Base-by-base conservation (phyloP, 2,888 invertebrate species). In the Drosophila mayaguana region DNA sequence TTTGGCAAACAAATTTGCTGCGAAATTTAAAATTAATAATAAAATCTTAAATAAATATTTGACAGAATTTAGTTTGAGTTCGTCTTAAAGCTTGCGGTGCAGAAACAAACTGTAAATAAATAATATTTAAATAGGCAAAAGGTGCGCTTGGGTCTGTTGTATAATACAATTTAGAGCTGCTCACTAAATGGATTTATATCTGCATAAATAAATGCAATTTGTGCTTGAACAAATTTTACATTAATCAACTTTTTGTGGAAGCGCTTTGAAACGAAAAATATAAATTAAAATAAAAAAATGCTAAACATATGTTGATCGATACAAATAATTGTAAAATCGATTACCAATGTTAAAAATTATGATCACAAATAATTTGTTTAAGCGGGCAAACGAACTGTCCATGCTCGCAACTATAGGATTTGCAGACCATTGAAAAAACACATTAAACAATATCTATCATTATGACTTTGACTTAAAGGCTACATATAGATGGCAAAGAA, bases 391-490 rank as follows among this genome's bases (percentile, higher is more conserved):
- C 16, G 51, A 67, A 57, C 20, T 32, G 45, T 61, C 12, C 55
- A 43, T 54, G 54, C 38, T 32, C 65, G 38, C 64, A 45, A 55
- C 56, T 78, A 73, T 73, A 78, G 76, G 78, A 77, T 74, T 78
- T 57, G 63, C 70, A 70, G 70, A 78, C 51, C 78, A 74, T 63
- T 50, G 7, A 34, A 64, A 53, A 68, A 55, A 77, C 48, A 57
- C 38, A 56, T 55, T 72, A 77, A 68, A 73, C 61, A 60, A 70
- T 77, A 63, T 65, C 60, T 68, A 73, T 75, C 50, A 87, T 66
- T 84, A 87, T 87, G 88, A 82, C 88, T 87, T 80, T 75, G 78
- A 85, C 88, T 84, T 84, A 84, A 66, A 70, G 68, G 66, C 88
- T 87, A 84, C 74, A 70, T 84, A 82, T 81, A 74, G 62, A 83